Evolutionary conservation across 1,140 invertebrate genomes (phyloP).

Genomic region (Chironomus striatipennis): DNA sequence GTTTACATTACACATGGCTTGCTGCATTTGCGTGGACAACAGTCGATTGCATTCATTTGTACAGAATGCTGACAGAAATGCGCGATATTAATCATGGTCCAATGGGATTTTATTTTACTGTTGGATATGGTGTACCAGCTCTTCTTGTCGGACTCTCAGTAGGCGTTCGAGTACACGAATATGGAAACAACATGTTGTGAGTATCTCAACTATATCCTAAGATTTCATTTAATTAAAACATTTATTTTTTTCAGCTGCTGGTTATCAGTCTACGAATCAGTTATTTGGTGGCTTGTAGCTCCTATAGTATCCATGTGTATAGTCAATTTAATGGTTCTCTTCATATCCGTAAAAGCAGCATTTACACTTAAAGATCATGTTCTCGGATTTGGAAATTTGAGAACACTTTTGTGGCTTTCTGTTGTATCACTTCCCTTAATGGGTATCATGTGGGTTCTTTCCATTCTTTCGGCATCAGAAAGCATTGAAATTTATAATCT

Average conservation of each 20-base stretch:
- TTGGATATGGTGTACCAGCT: conserved; percentile 90
- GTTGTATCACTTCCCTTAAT: conserved; percentile 69
- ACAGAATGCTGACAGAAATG: conserved; percentile 91
- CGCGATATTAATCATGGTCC: conserved; percentile 92
- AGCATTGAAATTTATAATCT: conserved; percentile 66
- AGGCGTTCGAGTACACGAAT: conserved; percentile 89
- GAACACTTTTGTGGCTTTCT: conserved; percentile 76
- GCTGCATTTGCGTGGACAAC: conserved; percentile 84
- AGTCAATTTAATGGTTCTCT: conserved; percentile 69
- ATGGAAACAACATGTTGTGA: conserved; percentile 89
- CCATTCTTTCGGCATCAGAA: conserved; percentile 71
- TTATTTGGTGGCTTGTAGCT: conserved; percentile 85
- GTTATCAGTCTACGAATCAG: conserved; percentile 85
- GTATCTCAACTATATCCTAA: conserved; percentile 38
- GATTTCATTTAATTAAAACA: conserved; percentile 25
- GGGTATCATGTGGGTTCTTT: conserved; percentile 70
- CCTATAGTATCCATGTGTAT: conserved; percentile 68
- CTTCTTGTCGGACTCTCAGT: conserved; percentile 84
- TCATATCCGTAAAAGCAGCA: conserved; percentile 79
- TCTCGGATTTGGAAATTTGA: conserved; percentile 81
- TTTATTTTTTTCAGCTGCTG: conserved; percentile 63
- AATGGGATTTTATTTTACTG: conserved; percentile 89
- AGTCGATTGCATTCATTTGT: conserved; percentile 84
- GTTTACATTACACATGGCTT: conserved; percentile 87
- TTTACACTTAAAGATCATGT: conserved; percentile 86